Percentiles rank a stretch among this genome's conserved stretches.
Conservation (phyloP, 2,888 invertebrate genomes). For the Fragum whitleyi region DNA sequence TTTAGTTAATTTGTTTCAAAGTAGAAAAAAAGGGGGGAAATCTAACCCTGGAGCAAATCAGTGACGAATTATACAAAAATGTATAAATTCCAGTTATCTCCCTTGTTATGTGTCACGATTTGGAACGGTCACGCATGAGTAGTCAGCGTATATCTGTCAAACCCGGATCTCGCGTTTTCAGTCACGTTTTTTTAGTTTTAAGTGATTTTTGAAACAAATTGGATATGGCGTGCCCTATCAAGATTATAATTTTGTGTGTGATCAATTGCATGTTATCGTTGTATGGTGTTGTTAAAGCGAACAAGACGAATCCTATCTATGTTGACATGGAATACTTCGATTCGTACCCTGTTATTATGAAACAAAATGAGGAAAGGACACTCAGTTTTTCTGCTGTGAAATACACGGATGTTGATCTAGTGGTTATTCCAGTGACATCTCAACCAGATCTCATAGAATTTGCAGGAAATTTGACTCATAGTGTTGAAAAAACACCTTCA, state of each 20-base stretch:
- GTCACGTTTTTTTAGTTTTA: neutral
- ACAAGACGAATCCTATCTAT: constrained; percentile 50
- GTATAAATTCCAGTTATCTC: neutral
- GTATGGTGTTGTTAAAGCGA: constrained; percentile 51
- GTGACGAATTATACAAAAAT: neutral
- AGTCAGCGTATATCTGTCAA: constrained; percentile 2
- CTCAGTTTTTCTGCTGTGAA: constrained; percentile 52
- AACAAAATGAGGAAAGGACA: constrained; percentile 56
- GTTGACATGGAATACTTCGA: constrained; percentile 43
- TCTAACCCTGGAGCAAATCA: neutral
- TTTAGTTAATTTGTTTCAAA: no score
- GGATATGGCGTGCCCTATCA: constrained; percentile 62
- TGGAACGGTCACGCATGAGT: constrained; percentile 9
- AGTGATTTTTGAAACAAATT: neutral
- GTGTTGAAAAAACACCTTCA: constrained; percentile 14
- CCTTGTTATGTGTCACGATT: constrained; percentile 14
- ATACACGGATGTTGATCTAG: constrained; percentile 11
- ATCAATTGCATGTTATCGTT: constrained; percentile 47
- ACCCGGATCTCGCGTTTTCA: constrained; percentile 10
- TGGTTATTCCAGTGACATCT: constrained; percentile 40
- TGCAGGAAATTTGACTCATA: constrained; percentile 28
- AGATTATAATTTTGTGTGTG: constrained; percentile 50
- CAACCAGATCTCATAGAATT: constrained; percentile 53
- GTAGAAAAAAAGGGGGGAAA: no score
- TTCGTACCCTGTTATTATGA: constrained; percentile 45